Base-by-base conservation (phyloP, 2,888 invertebrate genomes). In the Melanophora roralis region DNA sequence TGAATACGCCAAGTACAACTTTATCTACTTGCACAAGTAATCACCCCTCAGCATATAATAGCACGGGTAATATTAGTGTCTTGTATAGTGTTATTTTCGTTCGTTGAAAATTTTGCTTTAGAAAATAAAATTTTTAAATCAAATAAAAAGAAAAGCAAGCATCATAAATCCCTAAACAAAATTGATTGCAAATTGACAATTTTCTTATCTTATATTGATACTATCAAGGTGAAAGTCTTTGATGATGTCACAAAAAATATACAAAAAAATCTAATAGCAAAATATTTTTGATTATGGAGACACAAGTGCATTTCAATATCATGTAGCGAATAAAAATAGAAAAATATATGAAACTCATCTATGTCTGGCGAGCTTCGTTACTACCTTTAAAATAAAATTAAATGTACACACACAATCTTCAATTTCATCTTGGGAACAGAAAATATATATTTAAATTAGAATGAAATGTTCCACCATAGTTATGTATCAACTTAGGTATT, bases 121-220 rank as follows among this genome's bases (percentile, higher is more conserved):
- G 49, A 32, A 43, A 69, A 47, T 69, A 45, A 47, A 23, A 23
- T 36, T 45, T 21, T 21, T 36, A 36, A 43, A 34, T 23, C 47
- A 45, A 60, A 49, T 49, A 19, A 49, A 40, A 12, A 38, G 36
- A n/a, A 57, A 8, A 21, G 5, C 8, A 36, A 62, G 21, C 21
- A 38, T 7, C 34, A 32, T 8, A 59, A 67, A 74, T 67, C 49
- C 32, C 43, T 19, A 51, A 16, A 34, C 38, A 65, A 67, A 74
- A 40, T 67, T 49, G 49, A 59, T 23, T 34, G 40, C 21, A 67
- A 38, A 65, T 57, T 65, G 57, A 47, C 32, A 73, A 47, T 65
- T 19, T 65, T 38, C 40, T 36, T 14, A 14, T 43, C 43, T 40
- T 55, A 23, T 14, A 53, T 62, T 45, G 43, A 34, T 43, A 45